These are phyloP conservation scores for Decapterus maruadsi DNA, from an alignment of 2,797 vertebrate genomes.

Conservation along the genomic window DNA sequence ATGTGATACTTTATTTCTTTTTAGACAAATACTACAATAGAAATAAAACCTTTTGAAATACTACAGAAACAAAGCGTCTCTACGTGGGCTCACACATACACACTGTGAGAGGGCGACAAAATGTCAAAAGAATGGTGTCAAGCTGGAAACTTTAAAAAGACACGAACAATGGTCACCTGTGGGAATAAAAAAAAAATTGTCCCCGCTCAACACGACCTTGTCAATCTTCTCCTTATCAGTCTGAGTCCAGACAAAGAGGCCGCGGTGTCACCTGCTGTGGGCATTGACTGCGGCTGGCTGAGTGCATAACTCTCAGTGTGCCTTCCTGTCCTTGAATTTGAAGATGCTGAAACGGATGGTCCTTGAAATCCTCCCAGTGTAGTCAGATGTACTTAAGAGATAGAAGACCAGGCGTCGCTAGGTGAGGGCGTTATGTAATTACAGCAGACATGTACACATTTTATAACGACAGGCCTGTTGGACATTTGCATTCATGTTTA, in stretches of 20 bases:
- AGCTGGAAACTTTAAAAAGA: slow-evolving; percentile 45
- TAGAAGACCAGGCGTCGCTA: neutral
- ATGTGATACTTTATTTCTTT: too few species aligned
- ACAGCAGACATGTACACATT: neutral
- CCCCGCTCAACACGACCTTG: slow-evolving; percentile 62
- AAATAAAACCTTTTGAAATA: neutral
- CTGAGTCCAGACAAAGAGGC: slow-evolving; percentile 70
- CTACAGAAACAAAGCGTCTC: neutral
- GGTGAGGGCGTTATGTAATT: neutral
- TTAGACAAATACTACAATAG: too few species aligned
- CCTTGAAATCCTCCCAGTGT: slow-evolving; percentile 8
- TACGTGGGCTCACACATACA: neutral
- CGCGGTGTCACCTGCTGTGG: slow-evolving; percentile 65
- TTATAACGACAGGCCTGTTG: neutral
- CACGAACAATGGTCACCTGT: slow-evolving; percentile 50
- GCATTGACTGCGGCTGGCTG: slow-evolving; percentile 58
- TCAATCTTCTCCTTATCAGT: slow-evolving; percentile 66
- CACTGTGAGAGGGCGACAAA: neutral
- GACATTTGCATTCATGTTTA: slow-evolving; percentile 11
- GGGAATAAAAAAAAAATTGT: slow-evolving; percentile 53
- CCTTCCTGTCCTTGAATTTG: slow-evolving; percentile 50
- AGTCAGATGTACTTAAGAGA: slow-evolving; percentile 1
- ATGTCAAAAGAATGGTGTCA: slow-evolving; percentile 13
- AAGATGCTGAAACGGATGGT: slow-evolving; percentile 39
- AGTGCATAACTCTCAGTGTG: slow-evolving; percentile 19